A percentile compares a stretch with the other conserved stretches of the same genome.
Conservation (phyloP, 2,797 vertebrate genomes). For the Pelodytes ibericus region DNA sequence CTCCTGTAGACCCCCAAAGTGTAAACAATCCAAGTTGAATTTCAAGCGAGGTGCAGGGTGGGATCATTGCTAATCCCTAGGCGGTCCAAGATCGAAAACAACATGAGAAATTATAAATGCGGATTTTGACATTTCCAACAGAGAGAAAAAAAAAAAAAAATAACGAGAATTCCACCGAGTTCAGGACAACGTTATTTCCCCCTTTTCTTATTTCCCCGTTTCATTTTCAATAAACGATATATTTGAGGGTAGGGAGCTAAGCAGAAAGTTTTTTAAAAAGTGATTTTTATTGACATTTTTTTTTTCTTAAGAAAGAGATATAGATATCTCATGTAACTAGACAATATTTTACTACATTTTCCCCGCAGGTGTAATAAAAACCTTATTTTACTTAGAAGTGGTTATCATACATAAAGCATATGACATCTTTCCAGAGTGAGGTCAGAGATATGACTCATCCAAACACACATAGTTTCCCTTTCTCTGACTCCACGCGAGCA, state of each 20-base stretch:
- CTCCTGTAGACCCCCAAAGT: too few species aligned
- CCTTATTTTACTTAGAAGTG: constrained; percentile 55
- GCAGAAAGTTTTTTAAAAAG: not conserved
- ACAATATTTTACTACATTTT: constrained; percentile 32
- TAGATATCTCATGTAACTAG: not conserved
- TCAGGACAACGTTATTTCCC: not conserved
- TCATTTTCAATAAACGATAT: not conserved
- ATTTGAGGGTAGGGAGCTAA: too few species aligned
- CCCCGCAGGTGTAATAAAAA: constrained; percentile 62
- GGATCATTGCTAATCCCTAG: constrained; percentile 23
- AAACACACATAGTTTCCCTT: constrained; percentile 43
- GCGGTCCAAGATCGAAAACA: constrained; percentile 6
- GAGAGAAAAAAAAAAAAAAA: not conserved
- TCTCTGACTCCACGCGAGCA: constrained; percentile 32
- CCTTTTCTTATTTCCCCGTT: not conserved
- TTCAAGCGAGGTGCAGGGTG: not conserved
- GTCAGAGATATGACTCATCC: constrained; percentile 31
- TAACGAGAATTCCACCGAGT: not conserved
- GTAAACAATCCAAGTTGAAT: too few species aligned
- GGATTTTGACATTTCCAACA: not conserved
- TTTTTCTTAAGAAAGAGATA: not conserved
- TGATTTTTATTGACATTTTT: not conserved
- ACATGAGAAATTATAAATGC: not conserved
- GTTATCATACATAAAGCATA: constrained; percentile 47
- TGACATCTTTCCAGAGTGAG: constrained; percentile 41